Evolutionary conservation across 2,888 invertebrate species (phyloP), one percentile per base, ranked within the genome.

Genomic region (Drosophila atripex): DNA sequence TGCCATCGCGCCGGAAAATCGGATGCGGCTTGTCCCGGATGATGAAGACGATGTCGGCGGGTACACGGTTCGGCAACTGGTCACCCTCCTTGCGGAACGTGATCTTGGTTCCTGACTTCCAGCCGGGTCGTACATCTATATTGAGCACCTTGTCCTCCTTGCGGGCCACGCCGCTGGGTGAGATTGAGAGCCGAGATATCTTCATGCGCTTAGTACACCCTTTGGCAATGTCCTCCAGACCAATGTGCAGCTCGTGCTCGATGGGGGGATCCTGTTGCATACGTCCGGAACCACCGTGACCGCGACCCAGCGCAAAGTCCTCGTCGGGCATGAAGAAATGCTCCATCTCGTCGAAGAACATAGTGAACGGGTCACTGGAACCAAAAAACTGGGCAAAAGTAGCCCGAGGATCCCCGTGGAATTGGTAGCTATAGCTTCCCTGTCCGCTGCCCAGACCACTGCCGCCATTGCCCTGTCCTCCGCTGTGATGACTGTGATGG

Each of bases 351-450:
- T 54, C 52, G 2, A 99, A 99, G 93, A 99, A 98, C 92, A 94
- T 93, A 56, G 96, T 95, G 92, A 98, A 99, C 16, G 99, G 99
- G 90, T 97, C 96, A 43, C 96, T 95, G 0, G 96, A 96, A 9
- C 99, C 99, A 91, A 99, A 99, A 93, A 99, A 99, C 92, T 98
- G 98, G 0, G 97, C 96, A 92, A 99, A 99, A 18, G 99, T 99
- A 23, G 98, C 98, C 77, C 96, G 93, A 7, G 99, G 98, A 92
- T 99, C 98, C 0, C 97, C 98, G 89, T 98, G 97, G 94, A 95
- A 98, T 35, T 95, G 94, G 93, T 98, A 98, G 25, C 74, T 73
- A 53, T 82, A 89, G 11, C 68, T 65, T 12, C 18, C 43, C 18
- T 18, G 43, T 21, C 21, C 21, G 1, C 43, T 12, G 11, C 43